A percentile compares a stretch with the other conserved stretches of the same genome.
Conservation (phyloP, 2,888 invertebrate species). For the Tetanocera ferruginea region DNA sequence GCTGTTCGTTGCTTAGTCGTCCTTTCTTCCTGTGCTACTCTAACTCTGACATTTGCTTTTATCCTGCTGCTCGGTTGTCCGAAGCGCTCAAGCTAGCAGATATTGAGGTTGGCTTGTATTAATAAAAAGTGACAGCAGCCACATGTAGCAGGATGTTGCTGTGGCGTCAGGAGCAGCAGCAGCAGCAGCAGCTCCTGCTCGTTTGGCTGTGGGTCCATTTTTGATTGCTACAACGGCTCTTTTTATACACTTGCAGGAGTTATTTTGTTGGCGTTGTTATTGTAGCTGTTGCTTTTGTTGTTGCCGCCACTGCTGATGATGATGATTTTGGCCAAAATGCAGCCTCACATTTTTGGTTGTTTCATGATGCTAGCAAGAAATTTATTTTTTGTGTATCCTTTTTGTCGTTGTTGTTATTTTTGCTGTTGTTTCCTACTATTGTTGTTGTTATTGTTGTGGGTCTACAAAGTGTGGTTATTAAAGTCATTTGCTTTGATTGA, state of each 20-base stretch:
- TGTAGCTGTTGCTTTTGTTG: neutral
- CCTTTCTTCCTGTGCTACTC: neutral
- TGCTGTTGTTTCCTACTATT: neutral
- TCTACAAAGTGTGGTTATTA: constrained; percentile 2
- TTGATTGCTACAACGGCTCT: neutral
- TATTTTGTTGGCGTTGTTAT: neutral
- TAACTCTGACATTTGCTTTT: neutral
- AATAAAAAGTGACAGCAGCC: constrained; percentile 14
- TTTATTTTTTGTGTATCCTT: neutral
- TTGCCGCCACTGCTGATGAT: neutral
- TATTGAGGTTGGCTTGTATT: constrained; percentile 20
- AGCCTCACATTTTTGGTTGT: neutral
- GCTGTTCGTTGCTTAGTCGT: neutral
- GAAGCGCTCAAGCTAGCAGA: neutral
- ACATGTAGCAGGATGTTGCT: neutral
- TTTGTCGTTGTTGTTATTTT: neutral
- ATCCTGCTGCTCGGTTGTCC: neutral
- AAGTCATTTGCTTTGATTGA: constrained; percentile 25
- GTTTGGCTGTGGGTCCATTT: neutral
- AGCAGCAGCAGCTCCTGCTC: neutral
- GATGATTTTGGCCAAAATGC: constrained; percentile 6
- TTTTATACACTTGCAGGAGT: constrained; percentile 11
- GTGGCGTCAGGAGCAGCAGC: neutral
- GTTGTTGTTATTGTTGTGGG: neutral
- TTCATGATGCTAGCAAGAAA: neutral